Evolutionary conservation across 2,888 invertebrate genomes (phyloP).

Genomic region (Sinelater perroti): DNA sequence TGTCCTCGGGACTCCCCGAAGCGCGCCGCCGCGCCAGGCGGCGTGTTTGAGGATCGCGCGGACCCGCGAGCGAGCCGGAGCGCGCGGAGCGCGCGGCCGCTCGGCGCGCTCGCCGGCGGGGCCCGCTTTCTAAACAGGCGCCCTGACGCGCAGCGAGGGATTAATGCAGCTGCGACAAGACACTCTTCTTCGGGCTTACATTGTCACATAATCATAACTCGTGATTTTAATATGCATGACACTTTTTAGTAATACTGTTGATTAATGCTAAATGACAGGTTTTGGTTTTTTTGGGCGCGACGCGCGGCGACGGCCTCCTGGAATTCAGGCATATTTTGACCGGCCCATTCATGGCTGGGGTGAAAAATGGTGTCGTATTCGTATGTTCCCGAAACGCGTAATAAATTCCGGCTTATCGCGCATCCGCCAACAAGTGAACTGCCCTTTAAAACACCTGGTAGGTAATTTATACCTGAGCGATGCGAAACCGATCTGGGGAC

Average conservation of each 20-base stretch:
- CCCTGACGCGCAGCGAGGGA: conserved; percentile 54
- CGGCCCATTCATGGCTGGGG: conserved; percentile 35
- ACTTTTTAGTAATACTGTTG: conserved; percentile 49
- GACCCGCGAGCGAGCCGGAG: too few relatives aligned
- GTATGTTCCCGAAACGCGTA: conserved; percentile 24
- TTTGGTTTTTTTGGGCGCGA: conserved; percentile 41
- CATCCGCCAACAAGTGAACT: conserved; percentile 24
- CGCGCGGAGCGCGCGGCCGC: conserved; percentile 18
- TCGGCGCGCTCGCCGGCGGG: conserved; percentile 22
- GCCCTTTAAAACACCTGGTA: background rate
- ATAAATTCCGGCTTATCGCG: conserved; percentile 28
- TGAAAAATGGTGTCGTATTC: conserved; percentile 37
- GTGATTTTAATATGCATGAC: conserved; percentile 59
- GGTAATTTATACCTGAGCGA: background rate
- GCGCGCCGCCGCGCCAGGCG: conserved; percentile 52
- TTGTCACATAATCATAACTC: conserved; percentile 60
- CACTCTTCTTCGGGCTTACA: conserved; percentile 55
- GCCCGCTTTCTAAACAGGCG: conserved; percentile 44
- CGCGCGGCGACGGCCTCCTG: conserved; percentile 47
- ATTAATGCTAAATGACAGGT: conserved; percentile 56
- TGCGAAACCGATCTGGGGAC: background rate
- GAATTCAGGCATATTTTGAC: conserved; percentile 45
- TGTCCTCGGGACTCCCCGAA: conserved; percentile 58
- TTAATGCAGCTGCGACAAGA: conserved; percentile 57
- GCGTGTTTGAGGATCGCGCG: conserved; percentile 48